Base-by-base conservation (phyloP, 2,888 invertebrate species). In the Cosmopolites sordidus region DNA sequence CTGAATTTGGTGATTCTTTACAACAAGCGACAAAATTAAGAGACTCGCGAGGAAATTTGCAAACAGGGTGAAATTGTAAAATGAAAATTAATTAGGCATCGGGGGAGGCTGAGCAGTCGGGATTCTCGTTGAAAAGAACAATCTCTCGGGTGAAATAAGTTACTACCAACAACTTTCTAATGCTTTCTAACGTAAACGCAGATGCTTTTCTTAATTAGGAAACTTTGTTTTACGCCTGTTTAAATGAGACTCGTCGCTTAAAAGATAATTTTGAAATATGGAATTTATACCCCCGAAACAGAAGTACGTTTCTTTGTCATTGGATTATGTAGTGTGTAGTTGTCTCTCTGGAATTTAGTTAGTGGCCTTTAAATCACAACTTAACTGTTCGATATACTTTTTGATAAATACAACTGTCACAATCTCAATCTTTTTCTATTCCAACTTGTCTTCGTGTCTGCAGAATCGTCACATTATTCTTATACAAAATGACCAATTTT, bases 181-280 rank as follows among this genome's bases (percentile, higher is more conserved):
- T 48, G 56, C 51, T 45, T 55, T 48, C 43, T 56, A 56, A 56
- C 48, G 51, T 48, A 56, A 48, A 56, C 56, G 17, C 17, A 51
- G 51, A 56, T 56, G 49, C 49, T 49, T 43, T 49, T 52, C 49
- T 52, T 56, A 52, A 56, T 56, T 53, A 53, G 47, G 48, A 56
- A 56, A 56, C 52, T 56, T 56, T 56, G 56, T 56, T 56, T 52
- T 52, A 56, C 56, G 46, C 52, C 22, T 33, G 52, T 56, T 56
- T 52, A 46, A 56, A 56, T 53, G 52, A 45, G 48, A 45, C 12
- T 11, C 14, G 16, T 43, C 51, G 48, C 44, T 56, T 53, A 43
- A 40, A 49, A 56, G 52, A 56, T 56, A 56, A 56, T 56, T 49
- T 56, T 56, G 56, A 56, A 43, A 46, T 56, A 56, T 46, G 41